These are phyloP conservation scores for Vesta saturnalis DNA, from an alignment of 2,888 invertebrate genomes.

Conservation along the genomic window DNA sequence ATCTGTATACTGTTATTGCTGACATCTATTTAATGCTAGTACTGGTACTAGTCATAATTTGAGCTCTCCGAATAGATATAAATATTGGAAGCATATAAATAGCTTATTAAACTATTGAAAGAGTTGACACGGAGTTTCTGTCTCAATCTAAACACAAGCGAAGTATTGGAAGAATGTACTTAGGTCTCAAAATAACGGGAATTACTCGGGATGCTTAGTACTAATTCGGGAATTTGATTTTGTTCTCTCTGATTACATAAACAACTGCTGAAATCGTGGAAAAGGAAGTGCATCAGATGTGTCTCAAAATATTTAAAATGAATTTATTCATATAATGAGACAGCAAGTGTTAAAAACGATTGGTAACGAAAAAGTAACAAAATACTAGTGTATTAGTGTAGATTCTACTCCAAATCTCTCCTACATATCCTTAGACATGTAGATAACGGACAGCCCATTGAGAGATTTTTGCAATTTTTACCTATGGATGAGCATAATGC, in stretches of 20 bases:
- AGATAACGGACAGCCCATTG: not conserved
- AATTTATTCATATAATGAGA: not conserved
- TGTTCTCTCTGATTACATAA: not conserved
- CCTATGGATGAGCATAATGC: not conserved
- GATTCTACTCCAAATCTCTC: too few species aligned
- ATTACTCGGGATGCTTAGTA: not conserved
- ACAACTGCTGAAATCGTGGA: not conserved
- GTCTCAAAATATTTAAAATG: not conserved
- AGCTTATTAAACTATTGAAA: too few species aligned
- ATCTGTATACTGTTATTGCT: too few species aligned
- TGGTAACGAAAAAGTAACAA: not conserved
- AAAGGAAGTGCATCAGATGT: not conserved
- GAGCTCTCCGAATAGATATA: too few species aligned
- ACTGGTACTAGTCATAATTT: too few species aligned
- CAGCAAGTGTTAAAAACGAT: not conserved
- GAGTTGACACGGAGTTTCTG: too few species aligned
- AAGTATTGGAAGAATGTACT: not conserved
- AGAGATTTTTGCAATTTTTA: not conserved
- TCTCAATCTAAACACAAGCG: not conserved
- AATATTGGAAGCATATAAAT: too few species aligned
- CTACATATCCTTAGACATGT: not conserved
- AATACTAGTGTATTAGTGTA: not conserved
- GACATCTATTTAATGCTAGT: too few species aligned
- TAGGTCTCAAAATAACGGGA: not conserved
- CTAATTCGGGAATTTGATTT: not conserved